phyloP scores from a whole-genome alignment of 1,140 invertebrate species.

The Dendroctonus valens region DNA sequence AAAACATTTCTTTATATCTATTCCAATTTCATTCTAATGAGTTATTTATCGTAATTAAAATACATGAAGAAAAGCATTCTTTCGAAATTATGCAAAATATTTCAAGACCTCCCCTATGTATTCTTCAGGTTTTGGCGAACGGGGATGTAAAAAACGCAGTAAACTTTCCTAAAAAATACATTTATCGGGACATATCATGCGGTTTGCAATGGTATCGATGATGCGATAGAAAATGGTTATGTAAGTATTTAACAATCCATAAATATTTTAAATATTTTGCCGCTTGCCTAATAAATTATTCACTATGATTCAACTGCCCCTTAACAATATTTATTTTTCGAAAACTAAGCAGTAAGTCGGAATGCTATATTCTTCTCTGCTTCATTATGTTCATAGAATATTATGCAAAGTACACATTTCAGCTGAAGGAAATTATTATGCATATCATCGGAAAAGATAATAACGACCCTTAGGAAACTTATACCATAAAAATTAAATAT shows the following conservation, averaged over 20 bases:
- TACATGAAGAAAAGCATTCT: too few species aligned
- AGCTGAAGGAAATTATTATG: constrained; percentile 24
- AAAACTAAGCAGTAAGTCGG: neutral
- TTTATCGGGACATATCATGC: constrained; percentile 19
- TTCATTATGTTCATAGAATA: too few species aligned
- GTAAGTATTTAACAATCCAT: constrained; percentile 7
- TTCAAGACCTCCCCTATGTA: too few species aligned
- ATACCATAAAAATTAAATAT: constrained; percentile 22
- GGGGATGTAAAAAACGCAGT: constrained; percentile 12
- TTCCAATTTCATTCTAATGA: too few species aligned
- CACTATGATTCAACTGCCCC: neutral
- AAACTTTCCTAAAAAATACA: constrained; percentile 8
- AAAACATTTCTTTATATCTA: too few species aligned
- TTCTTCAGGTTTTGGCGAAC: constrained; percentile 5
- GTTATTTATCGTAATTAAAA: too few species aligned
- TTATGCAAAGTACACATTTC: neutral
- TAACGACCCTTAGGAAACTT: constrained; percentile 14
- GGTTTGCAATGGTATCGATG: constrained; percentile 6
- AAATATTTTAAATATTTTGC: too few species aligned
- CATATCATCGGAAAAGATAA: constrained; percentile 6
- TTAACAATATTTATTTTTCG: constrained; percentile 3
- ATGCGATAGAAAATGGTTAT: constrained; percentile 28
- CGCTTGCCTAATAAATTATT: too few species aligned
- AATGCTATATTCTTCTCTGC: too few species aligned
- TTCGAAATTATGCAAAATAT: too few species aligned